Evolutionary conservation across 53 echinoderm and acorn worm species (phyloP).

Genomic region (Mesocentrotus franciscanus): DNA sequence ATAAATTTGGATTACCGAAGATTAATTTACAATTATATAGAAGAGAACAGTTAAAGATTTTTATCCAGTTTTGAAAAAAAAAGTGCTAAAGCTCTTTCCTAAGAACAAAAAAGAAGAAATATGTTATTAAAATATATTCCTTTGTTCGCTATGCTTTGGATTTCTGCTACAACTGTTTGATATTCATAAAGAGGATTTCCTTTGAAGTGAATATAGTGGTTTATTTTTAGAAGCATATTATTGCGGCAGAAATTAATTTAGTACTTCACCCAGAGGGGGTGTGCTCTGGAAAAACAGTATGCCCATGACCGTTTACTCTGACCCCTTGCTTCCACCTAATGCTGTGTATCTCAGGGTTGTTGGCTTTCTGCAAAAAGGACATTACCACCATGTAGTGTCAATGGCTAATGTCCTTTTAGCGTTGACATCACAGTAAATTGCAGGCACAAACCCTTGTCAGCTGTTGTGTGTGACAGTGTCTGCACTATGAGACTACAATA

Average conservation of each 20-base stretch:
- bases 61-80: background rate
- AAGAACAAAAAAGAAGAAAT: too few relatives aligned
- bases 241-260: conserved; percentile 17
- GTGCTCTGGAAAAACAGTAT: background rate
- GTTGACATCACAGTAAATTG: too few relatives aligned
- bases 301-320: background rate
- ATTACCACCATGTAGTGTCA: too few relatives aligned
- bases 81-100: background rate
- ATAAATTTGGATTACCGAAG: too few relatives aligned
- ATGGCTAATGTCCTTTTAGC: too few relatives aligned
- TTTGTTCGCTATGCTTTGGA: background rate
- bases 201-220: background rate
- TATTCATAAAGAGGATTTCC: background rate
- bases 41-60: too few relatives aligned
- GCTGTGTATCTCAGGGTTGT: background rate
- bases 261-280: background rate
- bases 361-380: too few relatives aligned
- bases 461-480: too few relatives aligned
- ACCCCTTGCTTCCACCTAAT: background rate
- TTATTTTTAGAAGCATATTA: conserved; percentile 30
- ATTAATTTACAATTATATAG: too few relatives aligned
- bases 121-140: background rate
- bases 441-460: too few relatives aligned
- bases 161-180: background rate
- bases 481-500: too few relatives aligned